A percentile compares a stretch with the other conserved stretches of the same genome.
Evolutionary conservation across 2,113 vertebrate genomes (phyloP).

Genomic region (Odobenus rosmarus): DNA sequence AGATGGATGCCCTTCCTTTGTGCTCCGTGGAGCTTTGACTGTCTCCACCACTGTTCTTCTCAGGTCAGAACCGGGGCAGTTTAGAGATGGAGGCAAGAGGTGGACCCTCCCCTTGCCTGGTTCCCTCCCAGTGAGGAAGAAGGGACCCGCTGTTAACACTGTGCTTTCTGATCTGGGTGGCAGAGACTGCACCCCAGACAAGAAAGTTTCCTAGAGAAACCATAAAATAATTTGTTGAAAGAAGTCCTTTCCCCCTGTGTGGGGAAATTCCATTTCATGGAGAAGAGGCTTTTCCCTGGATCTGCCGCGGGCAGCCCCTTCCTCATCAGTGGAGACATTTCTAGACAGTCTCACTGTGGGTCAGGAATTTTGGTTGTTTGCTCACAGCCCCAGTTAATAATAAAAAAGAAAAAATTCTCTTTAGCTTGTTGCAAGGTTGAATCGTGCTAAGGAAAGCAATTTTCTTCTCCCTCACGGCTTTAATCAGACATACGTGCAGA

Average conservation of each 20-base stretch:
- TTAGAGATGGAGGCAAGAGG: background rate
- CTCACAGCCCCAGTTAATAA: background rate
- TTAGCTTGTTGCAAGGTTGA: background rate
- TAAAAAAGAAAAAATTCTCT: background rate
- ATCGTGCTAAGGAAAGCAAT: background rate
- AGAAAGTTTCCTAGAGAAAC: background rate
- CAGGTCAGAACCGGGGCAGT: background rate
- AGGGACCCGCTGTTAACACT: background rate
- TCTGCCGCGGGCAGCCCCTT: background rate
- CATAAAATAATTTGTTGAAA: background rate
- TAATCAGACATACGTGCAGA: background rate
- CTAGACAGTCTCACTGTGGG: background rate
- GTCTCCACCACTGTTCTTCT: background rate
- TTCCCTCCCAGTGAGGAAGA: background rate
- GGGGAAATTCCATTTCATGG: accelerated
- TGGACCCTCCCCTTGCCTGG: background rate
- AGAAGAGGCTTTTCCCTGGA: background rate
- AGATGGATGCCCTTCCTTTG: accelerated
- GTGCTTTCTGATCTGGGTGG: background rate
- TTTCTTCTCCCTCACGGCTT: background rate
- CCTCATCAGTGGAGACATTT: background rate
- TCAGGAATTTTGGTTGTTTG: background rate
- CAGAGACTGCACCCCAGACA: background rate
- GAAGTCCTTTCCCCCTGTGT: background rate
- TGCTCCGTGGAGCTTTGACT: too few relatives aligned